Base-by-base conservation (phyloP, 1,140 invertebrate genomes). In the Orchestia grillus region DNA sequence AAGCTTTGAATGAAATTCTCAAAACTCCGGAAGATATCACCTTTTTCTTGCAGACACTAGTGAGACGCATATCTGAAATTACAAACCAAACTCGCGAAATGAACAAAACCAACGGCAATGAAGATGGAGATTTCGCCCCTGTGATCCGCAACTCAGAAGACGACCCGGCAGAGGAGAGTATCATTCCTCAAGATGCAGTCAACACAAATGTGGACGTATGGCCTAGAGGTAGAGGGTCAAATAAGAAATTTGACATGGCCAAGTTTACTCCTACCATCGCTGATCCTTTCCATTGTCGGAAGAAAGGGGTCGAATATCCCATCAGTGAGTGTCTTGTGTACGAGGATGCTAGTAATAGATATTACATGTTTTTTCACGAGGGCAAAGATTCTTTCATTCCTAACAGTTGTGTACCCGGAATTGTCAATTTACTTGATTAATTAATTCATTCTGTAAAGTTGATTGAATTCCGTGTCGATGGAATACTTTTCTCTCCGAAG, bases 11-110 rank as follows among this genome's bases (percentile, higher is more conserved):
- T 40, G 92, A 94, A 45, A 94, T 94, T 44, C 44, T 94, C 43
- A 94, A 94, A 40, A 94, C 92, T 44, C 92, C 92, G 16, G 92
- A 94, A 94, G 92, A 94, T 40, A 47, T 94, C 15, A 94, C 92
- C 28, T 94, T 94, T 47, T 94, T 94, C 36, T n/a, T 94, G 8
- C 11, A 94, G 40, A 94, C 92, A 6, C 40, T 94, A 47, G 41
- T 94, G 41, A 94, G 44, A 45, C 43, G 92, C 11, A 94, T 94
- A 40, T 0, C 36, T n/a, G 92, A 94, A 94, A 94, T 94, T 45
- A 94, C 92, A 11, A 94, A 94, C 11, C 43, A 94, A 45, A 47
- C 92, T 44, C 92, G 6, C 16, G 92, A 94, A 94, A 44, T 40
- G 16, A 90, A 4, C 8, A 36, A 77, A 77, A 47, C 28, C 47